Base-by-base conservation (phyloP, 2,113 vertebrate genomes). In the Tragulus kanchil region DNA sequence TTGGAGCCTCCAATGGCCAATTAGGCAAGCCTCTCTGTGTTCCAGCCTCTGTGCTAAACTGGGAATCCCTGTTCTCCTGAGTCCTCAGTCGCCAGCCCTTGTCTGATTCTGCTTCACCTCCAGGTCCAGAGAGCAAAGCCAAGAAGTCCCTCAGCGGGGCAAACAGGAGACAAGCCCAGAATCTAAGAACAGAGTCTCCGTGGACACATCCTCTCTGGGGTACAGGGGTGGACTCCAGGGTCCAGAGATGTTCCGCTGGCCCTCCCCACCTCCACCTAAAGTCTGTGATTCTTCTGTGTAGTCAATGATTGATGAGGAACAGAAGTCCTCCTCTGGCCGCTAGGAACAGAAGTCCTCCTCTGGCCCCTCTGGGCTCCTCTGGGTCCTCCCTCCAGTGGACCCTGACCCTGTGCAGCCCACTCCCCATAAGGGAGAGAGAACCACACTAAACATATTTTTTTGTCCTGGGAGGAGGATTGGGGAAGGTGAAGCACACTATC, bases 121-220 rank as follows among this genome's bases (percentile, higher is more conserved):
- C 23, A 36, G 10, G 48, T 4, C 19, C 25, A 21, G 10, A 3
- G 8, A 54, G 14, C 1, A 28, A 81, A 90, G 36, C 56, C 36
- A 58, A 26, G 50, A 58, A 59, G 50, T 19, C 65, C 73, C 45
- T 17, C 1, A 5, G 45, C n/a, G 14, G 16, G 17, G 13, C 31
- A n/a, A 59, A 21, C 36, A 25, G 11, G 50, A 86, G 42, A 54
- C 16, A 25, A 10, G 52, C 8, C 21, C n/a, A 83, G 45, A 56
- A 5, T 26, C 19, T 25, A 31, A 48, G 61, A 56, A 50, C 54
- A 1, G 28, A 36, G 12, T 56, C 64, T 71, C 62, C 11, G 8
- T 7, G 73, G 21, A 14, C 17, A 5, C 25, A 56, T 45, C 2
- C n/a, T 19, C 54, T 4, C 3, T 11, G 62, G 17, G 45, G 0